phyloP scores from a whole-genome alignment of 2,888 invertebrate species.

The Thecophora atra region DNA sequence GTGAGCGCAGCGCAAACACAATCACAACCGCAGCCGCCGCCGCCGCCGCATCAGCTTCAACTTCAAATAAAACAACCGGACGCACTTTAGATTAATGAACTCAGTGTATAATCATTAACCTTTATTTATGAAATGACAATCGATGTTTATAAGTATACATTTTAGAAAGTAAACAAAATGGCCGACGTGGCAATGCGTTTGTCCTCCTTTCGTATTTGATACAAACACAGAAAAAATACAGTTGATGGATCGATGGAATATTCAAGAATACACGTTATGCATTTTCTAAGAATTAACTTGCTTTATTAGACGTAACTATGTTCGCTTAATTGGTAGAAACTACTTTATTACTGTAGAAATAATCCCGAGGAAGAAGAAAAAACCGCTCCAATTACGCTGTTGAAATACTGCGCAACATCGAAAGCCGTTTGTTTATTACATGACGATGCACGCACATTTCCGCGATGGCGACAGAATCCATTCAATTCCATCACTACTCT shows the following conservation, averaged over 20 bases:
- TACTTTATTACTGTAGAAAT: too few relatives aligned
- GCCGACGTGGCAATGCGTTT: background rate
- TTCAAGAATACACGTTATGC: too few relatives aligned
- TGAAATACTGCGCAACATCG: too few relatives aligned
- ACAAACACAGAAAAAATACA: background rate
- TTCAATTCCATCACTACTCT: too few relatives aligned
- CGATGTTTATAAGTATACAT: constrained; percentile 34
- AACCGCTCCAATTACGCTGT: too few relatives aligned
- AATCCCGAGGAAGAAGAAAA: too few relatives aligned
- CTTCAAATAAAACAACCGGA: constrained; percentile 39
- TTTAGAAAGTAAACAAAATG: background rate
- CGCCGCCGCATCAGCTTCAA: constrained; percentile 41
- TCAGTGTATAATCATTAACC: constrained; percentile 13
- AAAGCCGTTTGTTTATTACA: too few relatives aligned
- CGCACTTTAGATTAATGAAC: constrained; percentile 25
- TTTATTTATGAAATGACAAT: constrained; percentile 45
- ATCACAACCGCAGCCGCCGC: constrained; percentile 41
- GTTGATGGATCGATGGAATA: background rate
- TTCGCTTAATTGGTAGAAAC: too few relatives aligned
- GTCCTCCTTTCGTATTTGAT: background rate
- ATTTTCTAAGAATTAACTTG: too few relatives aligned
- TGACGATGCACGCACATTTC: too few relatives aligned
- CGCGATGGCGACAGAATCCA: too few relatives aligned
- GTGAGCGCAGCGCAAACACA: constrained; percentile 42
- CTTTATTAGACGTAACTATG: too few relatives aligned